phyloP scores from a whole-genome alignment of 2,888 invertebrate species.

The Plutella xylostella region DNA sequence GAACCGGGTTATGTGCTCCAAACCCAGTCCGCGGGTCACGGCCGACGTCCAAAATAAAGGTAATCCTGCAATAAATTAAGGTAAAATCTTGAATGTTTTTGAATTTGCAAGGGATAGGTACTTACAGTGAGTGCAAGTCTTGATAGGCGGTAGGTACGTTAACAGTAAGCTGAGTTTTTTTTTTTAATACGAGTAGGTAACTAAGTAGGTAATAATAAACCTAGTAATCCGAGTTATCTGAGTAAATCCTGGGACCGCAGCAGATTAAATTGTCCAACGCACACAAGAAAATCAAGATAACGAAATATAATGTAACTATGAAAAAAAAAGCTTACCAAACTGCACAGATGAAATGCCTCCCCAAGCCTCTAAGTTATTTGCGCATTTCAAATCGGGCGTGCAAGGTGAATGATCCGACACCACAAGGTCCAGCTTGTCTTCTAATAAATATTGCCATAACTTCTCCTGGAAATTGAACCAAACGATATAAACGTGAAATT shows the following conservation, averaged over 20 bases:
- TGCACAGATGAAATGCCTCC: conserved; percentile 81
- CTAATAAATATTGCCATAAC: conserved; percentile 73
- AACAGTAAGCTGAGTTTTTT: background rate
- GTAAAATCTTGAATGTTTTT: background rate
- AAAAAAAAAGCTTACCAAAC: conserved; percentile 63
- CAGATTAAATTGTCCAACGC: too few species aligned
- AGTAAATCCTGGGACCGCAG: too few species aligned
- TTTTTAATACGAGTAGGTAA: background rate
- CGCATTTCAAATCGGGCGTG: conserved; percentile 73
- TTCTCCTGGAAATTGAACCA: conserved; percentile 46
- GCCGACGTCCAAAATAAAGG: conserved; percentile 78
- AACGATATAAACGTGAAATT: background rate
- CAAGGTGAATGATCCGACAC: conserved; percentile 79
- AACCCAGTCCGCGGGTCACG: conserved; percentile 55
- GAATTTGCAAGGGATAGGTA: background rate
- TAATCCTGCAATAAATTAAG: conserved; percentile 52
- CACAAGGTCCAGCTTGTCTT: conserved; percentile 71
- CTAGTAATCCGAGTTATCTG: too few species aligned
- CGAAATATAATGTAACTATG: too few species aligned
- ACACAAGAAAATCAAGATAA: background rate
- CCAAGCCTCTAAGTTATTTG: conserved; percentile 77
- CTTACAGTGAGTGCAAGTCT: background rate
- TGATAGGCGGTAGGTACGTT: background rate
- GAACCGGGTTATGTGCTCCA: conserved; percentile 69
- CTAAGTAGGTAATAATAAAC: background rate